Conservation (phyloP, 2,113 vertebrate genomes). For the Struthidea cinerea region DNA sequence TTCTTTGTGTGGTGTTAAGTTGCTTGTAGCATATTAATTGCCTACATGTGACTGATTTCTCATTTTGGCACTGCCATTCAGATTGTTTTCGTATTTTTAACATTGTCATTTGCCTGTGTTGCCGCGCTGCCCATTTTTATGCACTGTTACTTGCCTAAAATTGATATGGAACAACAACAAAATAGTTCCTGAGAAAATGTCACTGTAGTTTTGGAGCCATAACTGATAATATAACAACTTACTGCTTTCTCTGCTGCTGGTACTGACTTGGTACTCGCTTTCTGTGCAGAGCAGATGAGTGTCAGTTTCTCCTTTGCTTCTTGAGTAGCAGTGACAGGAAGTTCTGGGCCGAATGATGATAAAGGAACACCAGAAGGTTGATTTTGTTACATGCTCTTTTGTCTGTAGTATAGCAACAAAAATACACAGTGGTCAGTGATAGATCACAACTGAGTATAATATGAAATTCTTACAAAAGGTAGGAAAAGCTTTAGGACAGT, state of each 20-base stretch:
- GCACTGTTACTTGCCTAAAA: not conserved
- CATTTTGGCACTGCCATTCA: not conserved
- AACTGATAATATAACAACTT: not conserved
- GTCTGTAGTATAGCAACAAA: not conserved
- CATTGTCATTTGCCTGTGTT: not conserved
- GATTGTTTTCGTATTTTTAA: not conserved
- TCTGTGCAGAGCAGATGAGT: not conserved
- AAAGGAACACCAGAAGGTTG: not conserved
- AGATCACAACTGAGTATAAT: not conserved
- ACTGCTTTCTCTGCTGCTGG: not conserved
- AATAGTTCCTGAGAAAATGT: not conserved
- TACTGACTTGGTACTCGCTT: fast-evolving
- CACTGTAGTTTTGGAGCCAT: not conserved
- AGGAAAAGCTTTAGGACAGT: not conserved
- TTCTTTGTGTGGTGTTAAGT: not conserved
- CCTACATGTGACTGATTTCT: fast-evolving
- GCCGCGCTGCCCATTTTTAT: not conserved
- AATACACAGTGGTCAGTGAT: not conserved
- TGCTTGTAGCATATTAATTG: not conserved
- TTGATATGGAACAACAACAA: not conserved
- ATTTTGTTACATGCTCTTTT: not conserved
- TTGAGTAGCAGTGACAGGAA: not conserved
- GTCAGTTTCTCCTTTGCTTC: not conserved
- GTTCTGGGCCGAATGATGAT: not conserved
- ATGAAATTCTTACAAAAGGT: not conserved